phyloP scores from a whole-genome alignment of 2,797 vertebrate genomes.

The Parauchenoglanis punctatus region DNA sequence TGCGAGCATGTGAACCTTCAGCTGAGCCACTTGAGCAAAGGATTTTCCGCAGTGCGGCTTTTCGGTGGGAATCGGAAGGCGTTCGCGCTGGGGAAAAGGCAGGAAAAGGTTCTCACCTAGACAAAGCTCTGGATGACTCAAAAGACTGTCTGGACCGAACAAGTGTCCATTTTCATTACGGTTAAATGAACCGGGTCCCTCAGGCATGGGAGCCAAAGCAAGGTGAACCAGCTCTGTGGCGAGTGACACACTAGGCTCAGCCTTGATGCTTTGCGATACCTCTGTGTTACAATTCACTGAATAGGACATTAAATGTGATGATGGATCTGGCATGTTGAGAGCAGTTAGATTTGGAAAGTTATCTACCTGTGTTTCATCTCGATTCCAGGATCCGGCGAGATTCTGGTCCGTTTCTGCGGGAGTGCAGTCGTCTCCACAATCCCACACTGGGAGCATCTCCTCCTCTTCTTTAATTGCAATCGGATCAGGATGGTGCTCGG shows the following conservation, averaged over 20 bases:
- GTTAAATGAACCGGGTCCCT: slow-evolving; percentile 47
- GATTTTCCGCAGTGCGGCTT: slow-evolving; percentile 50
- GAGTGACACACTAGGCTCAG: slow-evolving; percentile 48
- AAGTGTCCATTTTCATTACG: slow-evolving; percentile 46
- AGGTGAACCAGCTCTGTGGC: slow-evolving; percentile 46
- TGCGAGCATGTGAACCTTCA: slow-evolving; percentile 50
- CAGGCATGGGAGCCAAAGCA: slow-evolving; percentile 46
- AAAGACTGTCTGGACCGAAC: slow-evolving; percentile 41
- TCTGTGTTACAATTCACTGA: slow-evolving; percentile 55
- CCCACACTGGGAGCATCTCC: slow-evolving; percentile 60
- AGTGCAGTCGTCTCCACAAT: slow-evolving; percentile 50
- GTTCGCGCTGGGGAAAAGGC: slow-evolving; percentile 44
- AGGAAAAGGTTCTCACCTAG: slow-evolving; percentile 45
- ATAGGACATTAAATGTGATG: slow-evolving; percentile 58
- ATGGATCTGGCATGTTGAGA: slow-evolving; percentile 57
- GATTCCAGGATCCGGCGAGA: slow-evolving; percentile 54
- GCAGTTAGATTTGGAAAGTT: slow-evolving; percentile 58
- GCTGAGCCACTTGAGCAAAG: slow-evolving; percentile 44
- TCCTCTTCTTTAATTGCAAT: slow-evolving; percentile 58
- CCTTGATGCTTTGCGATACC: slow-evolving; percentile 51
- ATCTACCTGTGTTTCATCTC: slow-evolving; percentile 62
- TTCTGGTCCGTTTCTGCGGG: slow-evolving; percentile 48
- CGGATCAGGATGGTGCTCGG: slow-evolving; percentile 49
- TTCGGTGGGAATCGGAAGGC: slow-evolving; percentile 34
- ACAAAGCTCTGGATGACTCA: slow-evolving; percentile 42